Base-by-base conservation (phyloP, 1,140 invertebrate species). In the Panagrolaimus sp. region DNA sequence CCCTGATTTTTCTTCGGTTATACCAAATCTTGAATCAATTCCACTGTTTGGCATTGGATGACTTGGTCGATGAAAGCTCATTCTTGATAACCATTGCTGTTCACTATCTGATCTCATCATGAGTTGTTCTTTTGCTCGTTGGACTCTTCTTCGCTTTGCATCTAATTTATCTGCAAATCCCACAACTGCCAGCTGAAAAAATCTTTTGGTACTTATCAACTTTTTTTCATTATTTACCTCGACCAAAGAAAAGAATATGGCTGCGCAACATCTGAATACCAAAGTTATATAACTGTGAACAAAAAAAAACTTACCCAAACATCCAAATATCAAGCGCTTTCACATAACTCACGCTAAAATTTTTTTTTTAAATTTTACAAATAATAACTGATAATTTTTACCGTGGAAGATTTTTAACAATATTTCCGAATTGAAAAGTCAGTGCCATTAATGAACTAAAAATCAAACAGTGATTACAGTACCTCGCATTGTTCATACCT, bases 101-200 rank as follows among this genome's bases (percentile, higher is more conserved):
- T 78, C 80, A 63, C 73, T 73, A 44, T 77, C 78, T 3, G 73
- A 75, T 63, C 80, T 44, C 74, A 81, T 68, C 70, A 78, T 71
- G 12, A 74, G 43, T 43, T 78, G 69, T 64, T 83, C 78, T 44
- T 78, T 72, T 1, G 68, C 69, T 48, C 77, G 10, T 52, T 74
- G 64, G 4, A 69, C 68, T 38, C 80, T 69, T 43, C 78, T 63
- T 26, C 78, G 44, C 43, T 74, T 78, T 10, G 78, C 74, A 55
- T 81, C 79, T 43, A 81, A 28, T 71, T 83, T 83, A 58, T 81
- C 79, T 24, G 76, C 80, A 45, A 83, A 81, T n/a, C 79, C 79
- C 12, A 82, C 79, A 7, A 82, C 75, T 12, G 80, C 79, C 10
- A 81, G 58, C 76, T 79, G 45, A 48, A 72, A 78, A 70, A 38